Base-by-base conservation (phyloP, 2,888 invertebrate genomes). In the Cataglyphis altisquamis region DNA sequence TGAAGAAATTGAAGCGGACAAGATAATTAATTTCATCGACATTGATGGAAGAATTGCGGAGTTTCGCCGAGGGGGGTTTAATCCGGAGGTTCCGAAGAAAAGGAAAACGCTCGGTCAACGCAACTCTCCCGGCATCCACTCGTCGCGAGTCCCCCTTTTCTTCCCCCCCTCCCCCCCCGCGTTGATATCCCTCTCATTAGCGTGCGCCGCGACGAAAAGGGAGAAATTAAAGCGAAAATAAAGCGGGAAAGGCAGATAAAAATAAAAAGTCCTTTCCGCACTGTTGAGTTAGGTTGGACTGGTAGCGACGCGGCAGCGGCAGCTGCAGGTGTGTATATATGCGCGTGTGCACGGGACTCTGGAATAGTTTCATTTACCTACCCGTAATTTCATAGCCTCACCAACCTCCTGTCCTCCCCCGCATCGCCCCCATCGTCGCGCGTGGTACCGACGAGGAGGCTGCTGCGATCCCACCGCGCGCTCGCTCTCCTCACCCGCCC, bases 301-400 rank as follows among this genome's bases (percentile, higher is more conserved):
- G 85, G 83, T 84, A 84, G 83, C 83, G 78, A 72, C 57, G 72
- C 72, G 55, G 62, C 74, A 73, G 80, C 83, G 82, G 87, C 87
- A 91, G 86, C 86, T 86, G 87, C 87, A 86, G 1, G 25, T 25
- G 25, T 85, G 18, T 52, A 15, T n/a, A 18, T 48, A 45, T 15
- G 15, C 8, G n/a, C n/a, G 6, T 52, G 48, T n/a, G 87, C 85
- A 85, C 82, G 86, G 84, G 88, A 82, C 91, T 86, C 83, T 78
- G 87, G 84, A 89, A 91, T 86, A 90, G 91, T 91, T 91, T 91
- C 91, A 91, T 91, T 91, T 91, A 91, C 91, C 88, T 89, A 87
- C 84, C 86, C 88, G 90, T 91, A 90, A 91, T 90, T 90, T 89
- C 88, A 87, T 87, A 89, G 84, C 66, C 70, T 57, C 75, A 62